Evolutionary conservation across 2,113 vertebrate species (phyloP).

Genomic region (Pachypanchax playfairii): DNA sequence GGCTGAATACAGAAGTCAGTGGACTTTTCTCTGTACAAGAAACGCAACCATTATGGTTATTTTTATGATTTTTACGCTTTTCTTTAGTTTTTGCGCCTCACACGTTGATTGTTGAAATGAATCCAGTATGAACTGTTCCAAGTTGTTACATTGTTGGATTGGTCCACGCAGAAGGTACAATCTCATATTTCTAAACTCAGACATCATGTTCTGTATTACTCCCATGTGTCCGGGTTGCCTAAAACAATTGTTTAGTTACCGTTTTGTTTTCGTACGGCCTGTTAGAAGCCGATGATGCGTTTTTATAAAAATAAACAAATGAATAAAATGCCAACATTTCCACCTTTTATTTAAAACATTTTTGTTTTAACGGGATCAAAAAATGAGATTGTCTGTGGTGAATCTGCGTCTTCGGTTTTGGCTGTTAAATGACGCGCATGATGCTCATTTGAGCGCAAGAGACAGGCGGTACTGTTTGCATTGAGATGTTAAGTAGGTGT

Average conservation of each 20-base stretch:
- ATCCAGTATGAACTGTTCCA: too few relatives aligned
- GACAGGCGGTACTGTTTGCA: constrained; percentile 60
- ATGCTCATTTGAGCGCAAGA: constrained; percentile 53
- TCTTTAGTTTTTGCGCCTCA: constrained; percentile 52
- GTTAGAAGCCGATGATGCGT: too few relatives aligned
- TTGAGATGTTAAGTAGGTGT: constrained; percentile 83
- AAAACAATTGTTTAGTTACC: too few relatives aligned
- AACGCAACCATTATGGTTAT: constrained; percentile 61
- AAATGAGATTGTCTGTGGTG: background rate
- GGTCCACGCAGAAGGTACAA: too few relatives aligned
- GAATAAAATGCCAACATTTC: too few relatives aligned
- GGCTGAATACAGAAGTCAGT: constrained; percentile 54
- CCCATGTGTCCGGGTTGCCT: too few relatives aligned
- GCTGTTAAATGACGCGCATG: constrained; percentile 35
- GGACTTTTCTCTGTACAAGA: constrained; percentile 30
- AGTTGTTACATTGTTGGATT: too few relatives aligned
- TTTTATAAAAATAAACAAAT: too few relatives aligned
- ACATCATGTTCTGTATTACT: too few relatives aligned
- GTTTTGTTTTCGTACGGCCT: too few relatives aligned
- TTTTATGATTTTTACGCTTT: constrained; percentile 69
- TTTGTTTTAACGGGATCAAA: background rate
- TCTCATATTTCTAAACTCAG: too few relatives aligned
- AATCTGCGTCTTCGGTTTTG: constrained; percentile 5
- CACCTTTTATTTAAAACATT: too few relatives aligned
- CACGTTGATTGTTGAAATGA: constrained; percentile 44